These are phyloP conservation scores for Achroia grisella DNA, from an alignment of 1,140 invertebrate species.

Conservation along the genomic window DNA sequence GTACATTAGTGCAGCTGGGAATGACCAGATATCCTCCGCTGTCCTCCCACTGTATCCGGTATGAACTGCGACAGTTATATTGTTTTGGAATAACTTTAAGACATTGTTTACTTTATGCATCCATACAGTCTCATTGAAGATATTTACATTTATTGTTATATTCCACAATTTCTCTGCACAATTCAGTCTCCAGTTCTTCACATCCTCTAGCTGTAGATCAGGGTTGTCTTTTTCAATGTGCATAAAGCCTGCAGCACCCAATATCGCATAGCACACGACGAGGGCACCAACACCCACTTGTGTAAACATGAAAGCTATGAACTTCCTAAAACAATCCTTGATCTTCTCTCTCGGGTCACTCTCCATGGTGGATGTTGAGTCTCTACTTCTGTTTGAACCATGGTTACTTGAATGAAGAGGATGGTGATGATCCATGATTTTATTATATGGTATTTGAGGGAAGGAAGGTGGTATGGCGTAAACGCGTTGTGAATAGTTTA, in stretches of 20 bases:
- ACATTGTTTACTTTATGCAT: conserved; percentile 77
- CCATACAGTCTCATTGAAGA: conserved; percentile 86
- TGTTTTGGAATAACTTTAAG: conserved; percentile 81
- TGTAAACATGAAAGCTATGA: conserved; percentile 93
- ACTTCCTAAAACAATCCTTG: conserved; percentile 88
- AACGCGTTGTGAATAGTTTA: not conserved
- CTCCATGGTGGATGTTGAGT: conserved; percentile 79
- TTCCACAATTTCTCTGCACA: conserved; percentile 82
- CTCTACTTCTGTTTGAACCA: conserved; percentile 78
- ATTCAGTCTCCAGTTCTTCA: conserved; percentile 66
- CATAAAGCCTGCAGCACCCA: conserved; percentile 95
- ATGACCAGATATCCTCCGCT: conserved; percentile 84
- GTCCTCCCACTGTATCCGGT: conserved; percentile 86
- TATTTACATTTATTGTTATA: conserved; percentile 81
- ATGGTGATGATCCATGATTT: conserved; percentile 46
- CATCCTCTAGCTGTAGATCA: conserved; percentile 71
- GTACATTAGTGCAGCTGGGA: conserved; percentile 90
- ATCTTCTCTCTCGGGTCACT: conserved; percentile 81
- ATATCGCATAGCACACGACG: conserved; percentile 95
- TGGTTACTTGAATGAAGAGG: conserved; percentile 48
- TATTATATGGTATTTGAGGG: not conserved
- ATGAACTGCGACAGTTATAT: conserved; percentile 81
- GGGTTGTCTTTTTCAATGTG: conserved; percentile 86
- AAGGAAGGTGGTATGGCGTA: no score
- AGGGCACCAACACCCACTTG: conserved; percentile 96